Evolutionary conservation across 2,797 vertebrate genomes (phyloP).

Genomic region (Mionectes olivaceus): DNA sequence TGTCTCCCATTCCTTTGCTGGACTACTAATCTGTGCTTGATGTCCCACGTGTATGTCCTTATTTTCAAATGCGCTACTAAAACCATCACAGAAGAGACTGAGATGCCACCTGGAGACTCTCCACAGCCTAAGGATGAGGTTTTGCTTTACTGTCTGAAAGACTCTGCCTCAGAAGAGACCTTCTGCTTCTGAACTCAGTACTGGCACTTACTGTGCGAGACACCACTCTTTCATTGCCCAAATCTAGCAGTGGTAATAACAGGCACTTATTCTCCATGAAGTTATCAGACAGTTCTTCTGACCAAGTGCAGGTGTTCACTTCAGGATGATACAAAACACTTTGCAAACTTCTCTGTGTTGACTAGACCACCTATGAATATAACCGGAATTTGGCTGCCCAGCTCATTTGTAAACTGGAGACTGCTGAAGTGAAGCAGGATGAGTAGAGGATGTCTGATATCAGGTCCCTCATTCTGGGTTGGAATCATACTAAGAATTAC

Average conservation of each 20-base stretch:
- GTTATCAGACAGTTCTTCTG: not conserved
- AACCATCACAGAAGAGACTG: not conserved
- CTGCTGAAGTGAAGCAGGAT: not conserved
- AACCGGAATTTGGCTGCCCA: not conserved
- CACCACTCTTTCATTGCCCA: not conserved
- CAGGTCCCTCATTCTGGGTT: not conserved
- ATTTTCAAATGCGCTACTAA: not conserved
- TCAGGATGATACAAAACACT: not conserved
- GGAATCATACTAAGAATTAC: not conserved
- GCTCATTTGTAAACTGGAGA: not conserved
- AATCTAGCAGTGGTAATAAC: not conserved
- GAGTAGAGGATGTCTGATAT: not conserved
- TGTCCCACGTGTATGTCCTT: not conserved
- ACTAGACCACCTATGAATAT: not conserved
- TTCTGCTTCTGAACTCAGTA: not conserved
- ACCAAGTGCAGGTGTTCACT: not conserved
- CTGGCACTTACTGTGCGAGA: not conserved
- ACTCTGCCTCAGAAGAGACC: not conserved
- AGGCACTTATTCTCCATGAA: not conserved
- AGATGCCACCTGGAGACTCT: not conserved
- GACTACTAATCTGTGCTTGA: not conserved
- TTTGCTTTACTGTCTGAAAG: not conserved
- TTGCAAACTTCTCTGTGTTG: not conserved
- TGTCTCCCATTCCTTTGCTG: not conserved
- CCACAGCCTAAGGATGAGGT: not conserved